These are phyloP conservation scores for Megalops cyprinoides DNA, from an alignment of 2,797 vertebrate genomes.

Conservation along the genomic window DNA sequence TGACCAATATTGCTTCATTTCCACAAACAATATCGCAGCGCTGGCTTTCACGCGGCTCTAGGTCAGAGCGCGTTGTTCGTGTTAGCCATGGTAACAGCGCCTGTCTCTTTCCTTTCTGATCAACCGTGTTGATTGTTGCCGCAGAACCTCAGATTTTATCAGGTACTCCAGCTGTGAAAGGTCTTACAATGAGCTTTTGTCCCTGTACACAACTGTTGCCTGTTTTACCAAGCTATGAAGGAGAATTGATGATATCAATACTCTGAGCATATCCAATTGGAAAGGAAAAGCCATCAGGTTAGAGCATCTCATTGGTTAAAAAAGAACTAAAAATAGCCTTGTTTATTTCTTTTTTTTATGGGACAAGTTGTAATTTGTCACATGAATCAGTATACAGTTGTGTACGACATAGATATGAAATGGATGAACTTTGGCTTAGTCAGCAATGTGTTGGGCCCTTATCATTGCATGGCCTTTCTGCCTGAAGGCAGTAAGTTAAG, in stretches of 20 bases:
- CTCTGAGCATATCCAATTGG: neutral
- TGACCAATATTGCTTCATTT: neutral
- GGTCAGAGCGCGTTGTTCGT: neutral
- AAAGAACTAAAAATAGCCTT: no score
- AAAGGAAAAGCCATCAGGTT: no score
- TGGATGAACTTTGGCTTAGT: neutral
- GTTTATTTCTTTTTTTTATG: no score
- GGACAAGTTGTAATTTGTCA: neutral
- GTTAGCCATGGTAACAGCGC: neutral
- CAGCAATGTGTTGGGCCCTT: neutral
- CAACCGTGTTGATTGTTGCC: neutral
- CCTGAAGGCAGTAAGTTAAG: no score
- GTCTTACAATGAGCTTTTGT: neutral
- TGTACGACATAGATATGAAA: neutral
- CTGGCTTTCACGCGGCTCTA: neutral
- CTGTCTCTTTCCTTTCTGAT: neutral
- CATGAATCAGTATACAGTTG: neutral
- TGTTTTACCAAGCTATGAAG: neutral
- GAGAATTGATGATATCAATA: neutral
- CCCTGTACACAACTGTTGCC: neutral
- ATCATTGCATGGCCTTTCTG: no score
- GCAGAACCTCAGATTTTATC: neutral
- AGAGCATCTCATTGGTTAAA: no score
- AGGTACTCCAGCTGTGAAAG: neutral
- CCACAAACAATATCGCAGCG: neutral